Base-by-base conservation (phyloP, 2,888 invertebrate genomes). In the Caenorhabditis zanzibari region DNA sequence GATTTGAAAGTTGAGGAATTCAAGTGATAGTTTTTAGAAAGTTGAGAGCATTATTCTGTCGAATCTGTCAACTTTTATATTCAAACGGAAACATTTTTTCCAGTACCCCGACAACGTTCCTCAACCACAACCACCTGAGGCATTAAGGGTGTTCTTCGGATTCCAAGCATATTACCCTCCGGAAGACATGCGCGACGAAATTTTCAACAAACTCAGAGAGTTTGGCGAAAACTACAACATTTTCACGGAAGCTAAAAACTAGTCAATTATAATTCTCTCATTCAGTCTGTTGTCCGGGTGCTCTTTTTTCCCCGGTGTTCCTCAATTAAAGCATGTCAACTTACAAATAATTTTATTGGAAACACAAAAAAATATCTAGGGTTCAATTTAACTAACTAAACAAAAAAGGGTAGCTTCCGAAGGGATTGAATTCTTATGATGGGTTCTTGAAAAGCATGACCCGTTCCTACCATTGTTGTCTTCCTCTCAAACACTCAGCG, bases 181-280 rank as follows among this genome's bases (percentile, higher is more conserved):
- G 0, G 26, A 14, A 24, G 12, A 58, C 26, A 58, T 80, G 64
- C 38, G 52, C 24, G 49, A 58, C 22, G 79, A 80, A 35, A 80
- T 80, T 22, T 80, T 72, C 35, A 10, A 38, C 10, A 47, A 47
- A n/a, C 7, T 80, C 14, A 19, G 32, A 9, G 24, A 35, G 1
- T 80, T 72, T 22, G 64, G 49, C 6, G n/a, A 6, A 0, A 14
- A 35, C 7, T 72, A 14, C 47, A 54, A 72, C 24, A 72, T 80
- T 64, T 72, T 47, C 26, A 68, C 58, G 0, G 26, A n/a, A 7
- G 47, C 76, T 0, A 68, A 68, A 28, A 24, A 68, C 19, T 66
- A 32, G n/a, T 54, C 26, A 7, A 26, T 24, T 35, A 6, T 59
- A 38, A 26, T n/a, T 68, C 52, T 49, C n/a, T 24, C 38, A 6